Evolutionary conservation across 2,113 vertebrate genomes (phyloP), one percentile per base, ranked within the genome.

Genomic region (Phylloscopus whistleri): DNA sequence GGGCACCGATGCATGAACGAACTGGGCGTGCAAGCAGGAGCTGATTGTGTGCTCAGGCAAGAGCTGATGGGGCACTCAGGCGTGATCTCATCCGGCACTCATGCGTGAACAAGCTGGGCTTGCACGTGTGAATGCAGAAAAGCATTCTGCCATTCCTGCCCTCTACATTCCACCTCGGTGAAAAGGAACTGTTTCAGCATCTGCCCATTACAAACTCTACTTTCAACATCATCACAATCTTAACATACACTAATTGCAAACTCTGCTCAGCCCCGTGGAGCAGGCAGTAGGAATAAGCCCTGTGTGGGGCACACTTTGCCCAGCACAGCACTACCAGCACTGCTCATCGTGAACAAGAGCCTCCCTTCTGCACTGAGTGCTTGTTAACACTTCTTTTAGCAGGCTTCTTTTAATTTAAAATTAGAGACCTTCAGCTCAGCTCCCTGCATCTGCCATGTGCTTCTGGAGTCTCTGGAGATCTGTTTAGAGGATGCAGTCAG

Each of bases 1-100:
- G 76, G 75, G 95, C 79, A 86, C 28, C 21, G 90, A 94, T 94
- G 95, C 95, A 74, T 30, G 64, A 67, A 90, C 22, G 27, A 51
- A 80, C 51, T 7, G 79, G 48, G 52, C 2, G 0, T 21, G 80
- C 77, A 87, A 70, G 85, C 79, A 16, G 31, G 26, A 80, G 72
- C 26, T 62, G 12, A 85, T 58, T 35, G 63, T 23, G 79, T 2
- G 0, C 58, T 60, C 24, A 35, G 2, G 75, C 9, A 1, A 15
- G 67, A 69, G 22, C 46, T 7, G 59, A 76, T 9, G 49, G 46
- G 78, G 67, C 43, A 27, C 78, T 43, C 33, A 19, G 53, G 69
- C 64, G 1, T 18, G 58, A 78, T 70, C 41, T 19, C 62, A 66
- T 13, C 1, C 0, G 49, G 39, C 44, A 19, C 74, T 89, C 84